Percentiles rank a stretch among this genome's conserved stretches.
These are phyloP conservation scores for Panthera tigris DNA, from an alignment of 2,113 vertebrate species.

Conservation along the genomic window DNA sequence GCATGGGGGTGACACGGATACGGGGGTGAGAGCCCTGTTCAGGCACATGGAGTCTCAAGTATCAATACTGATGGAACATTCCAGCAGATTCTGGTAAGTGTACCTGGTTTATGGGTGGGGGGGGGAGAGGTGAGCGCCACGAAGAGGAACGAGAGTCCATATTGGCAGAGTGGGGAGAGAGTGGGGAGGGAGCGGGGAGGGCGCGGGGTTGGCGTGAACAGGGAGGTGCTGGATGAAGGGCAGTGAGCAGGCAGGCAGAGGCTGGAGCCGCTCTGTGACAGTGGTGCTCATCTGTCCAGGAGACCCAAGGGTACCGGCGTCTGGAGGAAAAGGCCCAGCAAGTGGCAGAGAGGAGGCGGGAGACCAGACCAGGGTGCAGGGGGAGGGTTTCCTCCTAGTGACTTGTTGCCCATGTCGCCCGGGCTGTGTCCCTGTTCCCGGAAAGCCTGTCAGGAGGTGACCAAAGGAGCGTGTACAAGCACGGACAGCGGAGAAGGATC, in stretches of 20 bases:
- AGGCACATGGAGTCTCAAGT: neutral
- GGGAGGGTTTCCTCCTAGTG: neutral
- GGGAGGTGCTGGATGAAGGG: fast-evolving
- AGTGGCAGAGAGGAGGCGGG: neutral
- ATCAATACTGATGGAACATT: neutral
- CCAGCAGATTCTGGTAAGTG: neutral
- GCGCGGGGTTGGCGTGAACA: neutral
- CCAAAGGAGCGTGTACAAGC: neutral
- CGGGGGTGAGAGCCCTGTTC: too few relatives aligned
- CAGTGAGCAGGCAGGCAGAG: fast-evolving
- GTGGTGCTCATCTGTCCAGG: neutral
- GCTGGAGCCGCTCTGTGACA: too few relatives aligned
- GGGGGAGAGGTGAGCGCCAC: too few relatives aligned
- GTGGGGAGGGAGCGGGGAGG: neutral
- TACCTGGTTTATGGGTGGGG: neutral
- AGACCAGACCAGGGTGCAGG: neutral
- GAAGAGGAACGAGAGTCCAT: too few relatives aligned
- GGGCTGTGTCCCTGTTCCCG: neutral
- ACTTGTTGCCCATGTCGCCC: neutral
- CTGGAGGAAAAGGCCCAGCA: neutral
- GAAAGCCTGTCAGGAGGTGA: neutral
- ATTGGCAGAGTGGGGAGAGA: neutral
- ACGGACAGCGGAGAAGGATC: neutral
- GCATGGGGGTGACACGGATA: fast-evolving
- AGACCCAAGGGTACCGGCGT: neutral